These are phyloP conservation scores for Noctua fimbriata DNA, from an alignment of 2,888 invertebrate genomes.

Conservation along the genomic window DNA sequence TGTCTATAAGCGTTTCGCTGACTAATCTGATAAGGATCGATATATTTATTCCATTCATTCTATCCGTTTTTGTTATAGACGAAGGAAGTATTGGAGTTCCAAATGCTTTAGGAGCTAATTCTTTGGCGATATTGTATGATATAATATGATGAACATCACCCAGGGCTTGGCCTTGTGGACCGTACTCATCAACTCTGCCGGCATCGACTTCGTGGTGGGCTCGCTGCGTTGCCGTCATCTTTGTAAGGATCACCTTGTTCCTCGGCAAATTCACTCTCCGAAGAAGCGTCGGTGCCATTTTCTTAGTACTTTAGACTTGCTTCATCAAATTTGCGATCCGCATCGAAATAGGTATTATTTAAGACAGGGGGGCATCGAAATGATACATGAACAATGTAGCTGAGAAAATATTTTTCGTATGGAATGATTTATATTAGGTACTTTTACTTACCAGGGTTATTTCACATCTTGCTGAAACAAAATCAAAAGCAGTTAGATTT, in stretches of 20 bases:
- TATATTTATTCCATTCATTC: constrained; percentile 8
- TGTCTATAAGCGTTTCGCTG: neutral
- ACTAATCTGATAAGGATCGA: neutral
- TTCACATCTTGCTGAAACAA: neutral
- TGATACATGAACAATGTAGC: neutral
- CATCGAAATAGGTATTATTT: constrained; percentile 90
- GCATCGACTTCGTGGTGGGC: constrained; percentile 95
- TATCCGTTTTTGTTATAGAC: constrained; percentile 88
- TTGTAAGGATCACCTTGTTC: constrained; percentile 92
- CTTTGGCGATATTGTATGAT: constrained; percentile 95
- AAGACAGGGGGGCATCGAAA: too few relatives aligned
- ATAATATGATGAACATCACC: constrained; percentile 90
- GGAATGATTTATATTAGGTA: neutral
- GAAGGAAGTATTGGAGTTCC: constrained; percentile 96
- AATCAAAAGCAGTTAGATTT: neutral
- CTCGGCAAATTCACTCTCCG: constrained; percentile 90
- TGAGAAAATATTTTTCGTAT: neutral
- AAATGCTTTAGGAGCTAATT: constrained; percentile 96
- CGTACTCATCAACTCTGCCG: constrained; percentile 93
- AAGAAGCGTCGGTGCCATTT: constrained; percentile 92
- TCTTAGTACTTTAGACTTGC: constrained; percentile 92
- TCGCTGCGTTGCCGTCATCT: constrained; percentile 94
- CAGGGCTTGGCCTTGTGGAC: constrained; percentile 85
- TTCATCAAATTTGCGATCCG: constrained; percentile 94
- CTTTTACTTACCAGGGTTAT: neutral